phyloP scores from a whole-genome alignment of 2,888 invertebrate genomes.

The Perdita meconis region DNA sequence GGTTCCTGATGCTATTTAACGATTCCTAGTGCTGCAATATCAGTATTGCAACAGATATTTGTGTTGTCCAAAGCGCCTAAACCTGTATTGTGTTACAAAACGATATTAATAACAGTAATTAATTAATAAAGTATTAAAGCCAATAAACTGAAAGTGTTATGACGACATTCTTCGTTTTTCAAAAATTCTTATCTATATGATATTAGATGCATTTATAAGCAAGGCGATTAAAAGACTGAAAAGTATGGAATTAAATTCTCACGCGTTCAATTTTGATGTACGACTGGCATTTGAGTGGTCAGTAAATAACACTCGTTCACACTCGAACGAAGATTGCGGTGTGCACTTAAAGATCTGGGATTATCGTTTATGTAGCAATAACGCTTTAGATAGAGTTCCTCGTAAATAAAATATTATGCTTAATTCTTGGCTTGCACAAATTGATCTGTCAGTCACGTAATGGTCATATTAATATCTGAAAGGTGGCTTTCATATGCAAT shows the following conservation, averaged over 20 bases:
- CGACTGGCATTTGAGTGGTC: constrained; percentile 27
- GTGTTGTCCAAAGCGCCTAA: too few relatives aligned
- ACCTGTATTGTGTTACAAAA: too few relatives aligned
- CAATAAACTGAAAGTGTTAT: neutral
- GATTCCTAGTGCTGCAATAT: too few relatives aligned
- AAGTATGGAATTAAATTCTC: constrained; percentile 13
- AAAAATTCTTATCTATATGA: neutral
- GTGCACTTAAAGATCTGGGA: constrained; percentile 24
- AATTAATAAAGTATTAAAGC: neutral
- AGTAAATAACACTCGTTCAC: constrained; percentile 28
- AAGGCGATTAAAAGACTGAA: neutral
- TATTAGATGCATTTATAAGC: neutral
- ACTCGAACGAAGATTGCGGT: neutral
- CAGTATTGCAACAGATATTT: too few relatives aligned
- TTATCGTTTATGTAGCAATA: constrained; percentile 36
- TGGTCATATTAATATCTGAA: constrained; percentile 3
- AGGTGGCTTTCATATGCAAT: constrained; percentile 11
- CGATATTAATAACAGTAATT: neutral
- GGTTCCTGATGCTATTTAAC: too few relatives aligned
- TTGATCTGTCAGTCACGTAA: constrained; percentile 28
- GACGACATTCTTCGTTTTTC: neutral
- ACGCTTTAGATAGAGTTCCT: neutral
- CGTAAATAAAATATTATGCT: constrained; percentile 26
- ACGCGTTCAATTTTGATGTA: neutral
- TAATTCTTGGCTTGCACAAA: constrained; percentile 18